phyloP scores from a whole-genome alignment of 2,888 invertebrate genomes.

The Petrolisthes cinctipes region DNA sequence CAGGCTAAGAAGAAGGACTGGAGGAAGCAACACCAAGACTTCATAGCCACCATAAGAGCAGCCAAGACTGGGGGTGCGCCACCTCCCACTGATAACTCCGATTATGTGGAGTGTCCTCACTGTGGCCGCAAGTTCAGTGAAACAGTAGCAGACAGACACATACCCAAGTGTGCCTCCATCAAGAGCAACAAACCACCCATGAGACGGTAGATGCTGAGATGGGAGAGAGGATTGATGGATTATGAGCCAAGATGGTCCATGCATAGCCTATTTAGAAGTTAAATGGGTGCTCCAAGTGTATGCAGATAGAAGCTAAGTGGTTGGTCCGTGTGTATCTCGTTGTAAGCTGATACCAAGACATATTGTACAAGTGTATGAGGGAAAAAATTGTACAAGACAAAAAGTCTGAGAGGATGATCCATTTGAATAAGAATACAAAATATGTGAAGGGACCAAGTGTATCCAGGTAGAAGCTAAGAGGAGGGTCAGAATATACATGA shows the following conservation, averaged over 20 bases:
- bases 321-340: not conserved
- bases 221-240: not conserved
- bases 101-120: slow-evolving; percentile 91
- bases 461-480: too few species aligned
- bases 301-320: not conserved
- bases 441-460: too few species aligned
- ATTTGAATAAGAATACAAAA: too few species aligned
- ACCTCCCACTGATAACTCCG: slow-evolving; percentile 88
- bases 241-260: not conserved
- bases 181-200: slow-evolving; percentile 50
- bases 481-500: too few species aligned
- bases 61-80: slow-evolving; percentile 79
- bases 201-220: slow-evolving; percentile 20
- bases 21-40: slow-evolving; percentile 94
- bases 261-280: not conserved
- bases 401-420: too few species aligned
- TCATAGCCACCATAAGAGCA: slow-evolving; percentile 89
- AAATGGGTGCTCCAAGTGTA: not conserved
- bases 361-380: too few species aligned
- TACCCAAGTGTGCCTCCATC: slow-evolving; percentile 76
- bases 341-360: too few species aligned
- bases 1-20: slow-evolving; percentile 76
- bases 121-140: slow-evolving; percentile 85
- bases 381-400: too few species aligned
- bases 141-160: slow-evolving; percentile 86